A percentile compares a stretch with the other conserved stretches of the same genome.
Conservation (phyloP, 1,140 invertebrate genomes). For the Solen grandis region DNA sequence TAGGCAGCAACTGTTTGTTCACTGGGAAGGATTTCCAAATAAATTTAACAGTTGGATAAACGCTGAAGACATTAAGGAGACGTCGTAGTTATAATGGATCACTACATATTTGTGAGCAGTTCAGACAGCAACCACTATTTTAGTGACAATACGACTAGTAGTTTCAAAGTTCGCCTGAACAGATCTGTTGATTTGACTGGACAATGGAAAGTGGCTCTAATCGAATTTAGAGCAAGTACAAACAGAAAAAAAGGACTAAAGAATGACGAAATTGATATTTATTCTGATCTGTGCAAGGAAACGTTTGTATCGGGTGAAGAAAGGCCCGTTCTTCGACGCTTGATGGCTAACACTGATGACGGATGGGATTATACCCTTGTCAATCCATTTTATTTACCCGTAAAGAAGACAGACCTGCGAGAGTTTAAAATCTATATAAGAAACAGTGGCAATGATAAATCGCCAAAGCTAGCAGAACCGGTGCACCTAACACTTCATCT, state of each 20-base stretch:
- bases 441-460: neutral
- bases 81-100: neutral
- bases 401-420: neutral
- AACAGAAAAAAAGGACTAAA: neutral
- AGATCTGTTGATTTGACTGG: too few relatives aligned
- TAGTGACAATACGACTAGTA: too few relatives aligned
- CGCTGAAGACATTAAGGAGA: neutral
- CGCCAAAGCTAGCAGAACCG: neutral
- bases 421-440: slow-evolving; percentile 24
- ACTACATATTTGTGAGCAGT: too few relatives aligned
- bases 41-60: slow-evolving; percentile 31
- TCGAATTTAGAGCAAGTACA: neutral
- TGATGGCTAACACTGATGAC: neutral
- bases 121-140: slow-evolving; percentile 3
- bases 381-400: slow-evolving; percentile 11
- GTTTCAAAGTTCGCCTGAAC: too few relatives aligned
- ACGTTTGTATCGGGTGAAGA: slow-evolving; percentile 9
- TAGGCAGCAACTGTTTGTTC: slow-evolving; percentile 1
- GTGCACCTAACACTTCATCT: slow-evolving; percentile 25
- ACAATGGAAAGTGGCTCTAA: too few relatives aligned
- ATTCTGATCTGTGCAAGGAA: slow-evolving; percentile 29
- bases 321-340: slow-evolving; percentile 1
- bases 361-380: slow-evolving; percentile 12
- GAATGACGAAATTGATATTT: neutral
- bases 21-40: slow-evolving; percentile 26